Base-by-base conservation (phyloP, 1,140 invertebrate genomes). In the Polypedilum pembai region DNA sequence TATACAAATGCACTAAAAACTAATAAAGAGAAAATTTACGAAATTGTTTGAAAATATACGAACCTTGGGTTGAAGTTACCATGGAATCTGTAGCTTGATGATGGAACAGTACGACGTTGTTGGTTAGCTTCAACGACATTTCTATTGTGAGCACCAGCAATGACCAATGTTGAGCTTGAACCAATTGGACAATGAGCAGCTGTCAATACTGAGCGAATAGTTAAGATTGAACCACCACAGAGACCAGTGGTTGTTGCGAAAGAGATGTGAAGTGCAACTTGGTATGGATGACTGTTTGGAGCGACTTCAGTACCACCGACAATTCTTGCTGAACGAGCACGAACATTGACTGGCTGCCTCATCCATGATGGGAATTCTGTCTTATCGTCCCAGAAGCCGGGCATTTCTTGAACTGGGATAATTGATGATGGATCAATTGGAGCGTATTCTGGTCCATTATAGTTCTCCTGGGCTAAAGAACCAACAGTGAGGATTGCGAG, bases 221-320 rank as follows among this genome's bases (percentile, higher is more conserved):
- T 85, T n/a, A 88, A 79, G 41, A 89, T 81, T n/a, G 85, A 84
- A 7, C 85, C 88, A 17, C 86, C 87, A 76, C 88, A 89, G 33
- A 84, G 78, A 77, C 86, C 86, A 15, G 78, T 76, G 18, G 80
- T 76, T 4, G 82, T 82, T 0, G 84, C 74, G 40, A 82, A 78
- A 56, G 79, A 78, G 41, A 79, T 76, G 75, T 85, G 84, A 15
- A 86, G 76, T 3, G 84, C 85, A 8, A 86, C 83, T 41, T 85
- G 79, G 75, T 84, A 86, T 4, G 86, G 86, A 75, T 85, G 84
- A 40, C 83, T 82, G 65, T 84, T 79, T 0, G 80, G 79, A 41
- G 77, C 78, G 0, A 83, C 83, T 74, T 81, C 79, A 75, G 81
- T 78, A 3, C 84, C 84, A 15, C 84, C 84, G 0, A 83, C 78